These are phyloP conservation scores for Eira barbara DNA, from an alignment of 2,113 vertebrate species.

Conservation along the genomic window DNA sequence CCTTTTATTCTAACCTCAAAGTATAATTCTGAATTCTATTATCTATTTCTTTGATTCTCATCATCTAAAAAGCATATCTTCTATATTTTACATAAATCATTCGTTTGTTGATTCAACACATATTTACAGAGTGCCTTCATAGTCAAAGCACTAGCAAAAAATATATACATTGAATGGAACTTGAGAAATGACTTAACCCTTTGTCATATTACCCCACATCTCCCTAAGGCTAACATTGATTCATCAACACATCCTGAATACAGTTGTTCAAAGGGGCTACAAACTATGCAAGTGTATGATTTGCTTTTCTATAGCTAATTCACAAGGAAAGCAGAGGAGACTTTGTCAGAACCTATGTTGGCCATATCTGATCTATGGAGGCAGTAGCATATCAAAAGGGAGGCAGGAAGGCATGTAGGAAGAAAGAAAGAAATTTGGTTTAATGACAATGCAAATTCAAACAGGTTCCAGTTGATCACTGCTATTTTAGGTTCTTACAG, in stretches of 20 bases:
- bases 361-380: neutral
- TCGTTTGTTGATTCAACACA: neutral
- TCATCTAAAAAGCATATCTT: neutral
- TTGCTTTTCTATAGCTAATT: neutral
- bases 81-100: neutral
- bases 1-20: neutral
- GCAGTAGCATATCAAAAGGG: neutral
- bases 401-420: neutral
- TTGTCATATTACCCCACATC: neutral
- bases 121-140: neutral
- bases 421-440: neutral
- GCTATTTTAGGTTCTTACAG: neutral
- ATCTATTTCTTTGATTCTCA: neutral
- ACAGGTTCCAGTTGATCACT: neutral
- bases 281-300: neutral
- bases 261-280: neutral
- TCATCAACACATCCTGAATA: neutral
- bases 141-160: neutral
- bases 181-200: neutral
- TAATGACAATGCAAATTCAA: neutral
- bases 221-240: neutral
- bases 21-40: neutral
- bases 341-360: neutral
- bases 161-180: neutral
- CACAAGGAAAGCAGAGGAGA: neutral